Evolutionary conservation across 2,888 invertebrate genomes (phyloP), one percentile per base, ranked within the genome.

Genomic region (Drosophila leonis): DNA sequence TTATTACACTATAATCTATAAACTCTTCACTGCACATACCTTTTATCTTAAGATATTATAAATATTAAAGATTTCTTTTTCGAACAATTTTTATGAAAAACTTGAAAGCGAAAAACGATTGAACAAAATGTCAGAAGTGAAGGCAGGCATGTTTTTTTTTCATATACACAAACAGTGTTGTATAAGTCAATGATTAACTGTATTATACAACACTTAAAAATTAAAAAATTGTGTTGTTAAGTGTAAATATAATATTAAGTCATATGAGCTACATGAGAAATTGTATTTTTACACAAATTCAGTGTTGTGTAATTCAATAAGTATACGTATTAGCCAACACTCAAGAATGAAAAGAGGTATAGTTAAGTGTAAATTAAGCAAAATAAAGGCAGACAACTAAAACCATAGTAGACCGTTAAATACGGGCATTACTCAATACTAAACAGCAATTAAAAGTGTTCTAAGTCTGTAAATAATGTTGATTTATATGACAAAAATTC

Each of bases 61-160:
- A 15, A 9, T 9, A 27, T n/a, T 3, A n/a, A 29, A 0, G 4
- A 54, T 31, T 8, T 8, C 13, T 24, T 20, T 15, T 31, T 31
- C 1, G 7, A 27, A 1, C 18, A 10, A 29, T 18, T 27, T 37
- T 13, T n/a, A 20, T 3, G 15, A 20, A 9, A 54, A 51, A 35
- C 33, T 35, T 31, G 1, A 12, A 44, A 69, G 35, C 41, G 42
- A 52, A 18, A 29, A 29, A 31, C 12, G 24, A 54, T 65, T 29
- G 20, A 33, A 31, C 2, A 27, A 70, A 66, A 27, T 29, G 20
- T 57, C 29, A 33, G 29, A 35, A 27, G 10, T 13, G 10, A 33
- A 9, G 15, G 12, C 69, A 68, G 37, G 13, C 10, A 29, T 37
- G 29, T 13, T 15, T 42, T 44, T 63, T 29, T 31, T 54, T 24